phyloP scores from a whole-genome alignment of 1,140 invertebrate species.

The Eumeta japonica region DNA sequence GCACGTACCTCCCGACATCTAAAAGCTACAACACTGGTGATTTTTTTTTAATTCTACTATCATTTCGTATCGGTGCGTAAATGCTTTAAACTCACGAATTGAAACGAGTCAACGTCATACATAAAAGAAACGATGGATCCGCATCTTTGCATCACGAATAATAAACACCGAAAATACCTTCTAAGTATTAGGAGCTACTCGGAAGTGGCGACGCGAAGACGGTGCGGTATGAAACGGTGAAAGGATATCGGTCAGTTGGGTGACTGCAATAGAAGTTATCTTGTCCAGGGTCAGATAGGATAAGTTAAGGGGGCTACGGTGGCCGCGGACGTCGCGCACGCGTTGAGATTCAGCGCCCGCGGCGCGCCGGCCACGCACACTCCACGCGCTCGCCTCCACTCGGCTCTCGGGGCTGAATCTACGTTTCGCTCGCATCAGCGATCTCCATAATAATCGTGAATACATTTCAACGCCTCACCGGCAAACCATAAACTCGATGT shows the following conservation, averaged over 20 bases:
- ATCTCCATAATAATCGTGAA: too few species aligned
- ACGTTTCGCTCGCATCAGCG: too few species aligned
- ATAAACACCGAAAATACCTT: conserved; percentile 50
- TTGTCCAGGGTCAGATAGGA: too few species aligned
- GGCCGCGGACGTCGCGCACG: conserved; percentile 16
- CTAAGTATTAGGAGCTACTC: conserved; percentile 18
- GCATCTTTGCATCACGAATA: neutral
- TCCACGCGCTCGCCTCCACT: conserved; percentile 23
- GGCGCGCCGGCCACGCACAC: conserved; percentile 16
- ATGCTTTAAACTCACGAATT: conserved; percentile 47
- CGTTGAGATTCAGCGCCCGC: conserved; percentile 45
- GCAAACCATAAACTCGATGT: too few species aligned
- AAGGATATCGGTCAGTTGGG: neutral
- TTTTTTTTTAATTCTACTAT: conserved; percentile 28
- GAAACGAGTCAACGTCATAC: neutral
- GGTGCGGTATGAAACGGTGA: too few species aligned
- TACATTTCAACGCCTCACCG: too few species aligned
- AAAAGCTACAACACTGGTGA: conserved; percentile 40
- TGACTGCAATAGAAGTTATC: neutral
- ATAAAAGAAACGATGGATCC: neutral
- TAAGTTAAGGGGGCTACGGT: conserved; percentile 4
- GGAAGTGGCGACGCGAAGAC: too few species aligned
- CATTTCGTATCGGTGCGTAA: conserved; percentile 41
- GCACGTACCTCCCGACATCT: conserved; percentile 46
- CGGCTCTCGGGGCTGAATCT: too few species aligned